A percentile compares a stretch with the other conserved stretches of the same genome.
Conservation (phyloP, 2,888 invertebrate species). For the Lissocephala sabroskyi region DNA sequence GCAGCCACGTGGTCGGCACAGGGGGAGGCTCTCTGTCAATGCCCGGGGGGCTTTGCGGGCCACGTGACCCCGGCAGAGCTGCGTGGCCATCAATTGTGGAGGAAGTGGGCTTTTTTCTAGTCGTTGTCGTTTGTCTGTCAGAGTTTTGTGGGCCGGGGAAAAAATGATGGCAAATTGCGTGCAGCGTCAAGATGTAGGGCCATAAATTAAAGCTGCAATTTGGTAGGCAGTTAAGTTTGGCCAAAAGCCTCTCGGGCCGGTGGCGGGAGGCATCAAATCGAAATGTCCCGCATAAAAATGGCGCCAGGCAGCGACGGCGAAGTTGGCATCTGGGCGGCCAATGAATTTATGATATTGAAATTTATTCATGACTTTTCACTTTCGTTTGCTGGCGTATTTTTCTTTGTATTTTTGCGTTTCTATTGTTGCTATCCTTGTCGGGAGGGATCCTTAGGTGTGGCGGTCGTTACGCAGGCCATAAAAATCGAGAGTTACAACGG, state of each 20-base stretch:
- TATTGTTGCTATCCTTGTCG: background rate
- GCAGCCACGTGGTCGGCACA: background rate
- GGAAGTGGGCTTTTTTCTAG: background rate
- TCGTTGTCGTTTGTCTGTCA: background rate
- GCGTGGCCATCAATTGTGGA: background rate
- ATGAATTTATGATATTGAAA: slow-evolving; percentile 30
- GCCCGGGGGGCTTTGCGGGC: too few relatives aligned
- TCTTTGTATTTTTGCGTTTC: background rate
- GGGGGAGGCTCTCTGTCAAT: too few relatives aligned
- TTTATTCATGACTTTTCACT: slow-evolving; percentile 43
- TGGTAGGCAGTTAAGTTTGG: slow-evolving; percentile 26
- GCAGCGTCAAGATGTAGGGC: slow-evolving; percentile 31
- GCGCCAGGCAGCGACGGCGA: too few relatives aligned
- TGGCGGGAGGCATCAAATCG: background rate
- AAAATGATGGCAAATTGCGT: slow-evolving; percentile 37
- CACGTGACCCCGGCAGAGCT: too few relatives aligned
- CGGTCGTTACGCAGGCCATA: background rate
- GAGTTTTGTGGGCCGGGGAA: background rate
- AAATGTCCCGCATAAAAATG: too few relatives aligned
- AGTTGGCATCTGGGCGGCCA: slow-evolving; percentile 17
- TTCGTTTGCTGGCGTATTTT: slow-evolving; percentile 2
- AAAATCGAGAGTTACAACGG: too few relatives aligned
- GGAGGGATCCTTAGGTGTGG: too few relatives aligned
- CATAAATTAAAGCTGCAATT: slow-evolving; percentile 42
- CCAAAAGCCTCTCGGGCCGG: too few relatives aligned